These are phyloP conservation scores for Clarias fuscus DNA, from an alignment of 2,797 vertebrate genomes.

Conservation along the genomic window DNA sequence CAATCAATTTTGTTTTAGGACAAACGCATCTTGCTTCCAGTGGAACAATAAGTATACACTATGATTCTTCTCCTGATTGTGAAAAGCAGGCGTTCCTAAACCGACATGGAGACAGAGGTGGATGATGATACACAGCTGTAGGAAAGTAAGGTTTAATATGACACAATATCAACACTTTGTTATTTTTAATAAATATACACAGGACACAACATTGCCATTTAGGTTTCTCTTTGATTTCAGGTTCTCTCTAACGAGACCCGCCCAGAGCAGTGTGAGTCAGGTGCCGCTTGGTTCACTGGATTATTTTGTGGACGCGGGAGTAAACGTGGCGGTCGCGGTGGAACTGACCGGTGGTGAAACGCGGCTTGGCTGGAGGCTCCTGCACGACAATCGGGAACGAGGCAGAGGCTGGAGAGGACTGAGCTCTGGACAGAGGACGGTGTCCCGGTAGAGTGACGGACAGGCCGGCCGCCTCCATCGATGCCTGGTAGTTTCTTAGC, in stretches of 20 bases:
- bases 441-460: constrained; percentile 87
- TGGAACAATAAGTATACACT: neutral
- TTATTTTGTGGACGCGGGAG: neutral
- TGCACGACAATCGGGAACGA: constrained; percentile 88
- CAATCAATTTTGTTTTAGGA: too few species aligned
- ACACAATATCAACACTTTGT: neutral
- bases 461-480: constrained; percentile 91
- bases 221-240: neutral
- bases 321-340: too few species aligned
- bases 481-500: constrained; percentile 94
- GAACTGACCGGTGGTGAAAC: constrained; percentile 90
- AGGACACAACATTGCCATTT: neutral
- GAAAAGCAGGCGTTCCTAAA: neutral
- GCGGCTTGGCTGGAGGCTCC: constrained; percentile 86
- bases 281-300: neutral
- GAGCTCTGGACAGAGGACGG: constrained; percentile 91
- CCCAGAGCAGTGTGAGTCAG: neutral
- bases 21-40: neutral
- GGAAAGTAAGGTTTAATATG: neutral
- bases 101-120: neutral
- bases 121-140: neutral
- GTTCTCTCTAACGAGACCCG: neutral
- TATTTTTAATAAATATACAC: too few species aligned
- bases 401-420: constrained; percentile 92
- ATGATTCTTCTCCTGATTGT: neutral